A percentile compares a stretch with the other conserved stretches of the same genome.
Conservation (phyloP, 2,113 vertebrate species). For the Trematomus loennbergii region DNA sequence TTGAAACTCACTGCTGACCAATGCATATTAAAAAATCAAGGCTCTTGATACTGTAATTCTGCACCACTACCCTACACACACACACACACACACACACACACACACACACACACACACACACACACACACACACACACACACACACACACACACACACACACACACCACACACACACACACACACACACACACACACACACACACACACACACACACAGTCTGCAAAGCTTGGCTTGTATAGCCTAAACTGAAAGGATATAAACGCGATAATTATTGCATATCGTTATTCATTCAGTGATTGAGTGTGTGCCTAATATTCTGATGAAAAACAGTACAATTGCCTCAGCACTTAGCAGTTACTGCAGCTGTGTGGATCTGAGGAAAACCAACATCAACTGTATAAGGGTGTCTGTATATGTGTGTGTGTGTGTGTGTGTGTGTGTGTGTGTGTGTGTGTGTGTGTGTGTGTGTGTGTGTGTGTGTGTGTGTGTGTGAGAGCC, state of each 20-base stretch:
- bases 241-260: no score
- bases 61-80: neutral
- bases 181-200: neutral
- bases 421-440: neutral
- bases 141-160: neutral
- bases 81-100: neutral
- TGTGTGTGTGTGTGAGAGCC: slow-evolving; percentile 10
- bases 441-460: neutral
- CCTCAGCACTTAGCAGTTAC: slow-evolving; percentile 7
- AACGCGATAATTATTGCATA: no score
- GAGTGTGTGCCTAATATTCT: neutral
- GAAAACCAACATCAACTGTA: slow-evolving; percentile 46
- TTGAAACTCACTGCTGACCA: slow-evolving; percentile 30
- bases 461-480: neutral
- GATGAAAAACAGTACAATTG: neutral
- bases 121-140: neutral
- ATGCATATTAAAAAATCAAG: slow-evolving; percentile 2
- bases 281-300: neutral
- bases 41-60: neutral
- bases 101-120: neutral
- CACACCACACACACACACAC: neutral
- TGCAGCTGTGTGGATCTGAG: slow-evolving; percentile 29
- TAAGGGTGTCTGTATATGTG: slow-evolving; percentile 1
- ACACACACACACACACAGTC: neutral
- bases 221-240: neutral